These are phyloP conservation scores for Cheilosia soror DNA, from an alignment of 2,888 invertebrate genomes.

Conservation along the genomic window DNA sequence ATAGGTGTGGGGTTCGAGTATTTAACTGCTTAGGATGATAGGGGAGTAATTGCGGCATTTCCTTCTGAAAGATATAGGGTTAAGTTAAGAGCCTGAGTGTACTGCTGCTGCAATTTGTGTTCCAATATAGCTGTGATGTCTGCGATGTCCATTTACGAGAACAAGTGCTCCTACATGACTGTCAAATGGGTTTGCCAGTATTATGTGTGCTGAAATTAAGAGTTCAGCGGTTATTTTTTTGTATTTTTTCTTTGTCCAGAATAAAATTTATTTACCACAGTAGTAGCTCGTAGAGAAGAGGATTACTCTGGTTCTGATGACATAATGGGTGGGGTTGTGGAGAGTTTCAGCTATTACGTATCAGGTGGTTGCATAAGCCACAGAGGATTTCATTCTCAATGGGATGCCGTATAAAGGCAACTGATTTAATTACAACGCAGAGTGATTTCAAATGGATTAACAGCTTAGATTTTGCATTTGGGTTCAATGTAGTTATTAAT, in stretches of 20 bases:
- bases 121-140: slow-evolving; percentile 3
- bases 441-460: not conserved
- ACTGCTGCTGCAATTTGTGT: not conserved
- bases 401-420: not conserved
- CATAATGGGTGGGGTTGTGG: not conserved
- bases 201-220: slow-evolving; percentile 7
- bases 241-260: not conserved
- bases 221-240: not conserved
- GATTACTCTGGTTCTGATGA: not conserved
- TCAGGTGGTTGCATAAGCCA: slow-evolving; percentile 8
- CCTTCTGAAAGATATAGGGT: slow-evolving; percentile 13
- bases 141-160: not conserved
- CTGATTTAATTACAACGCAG: not conserved
- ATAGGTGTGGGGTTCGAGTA: not conserved
- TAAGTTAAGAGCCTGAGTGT: slow-evolving; percentile 5
- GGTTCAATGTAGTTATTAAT: no score
- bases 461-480: not conserved
- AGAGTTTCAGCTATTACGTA: not conserved
- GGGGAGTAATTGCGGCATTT: slow-evolving; percentile 29
- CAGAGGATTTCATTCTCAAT: not conserved
- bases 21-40: slow-evolving; percentile 17
- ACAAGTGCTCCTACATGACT: slow-evolving; percentile 5
- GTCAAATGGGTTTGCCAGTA: slow-evolving; percentile 5
- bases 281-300: slow-evolving; percentile 1
- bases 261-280: slow-evolving; percentile 13